Evolutionary conservation across 1,140 invertebrate genomes (phyloP).

Genomic region (Dinoponera quadriceps): DNA sequence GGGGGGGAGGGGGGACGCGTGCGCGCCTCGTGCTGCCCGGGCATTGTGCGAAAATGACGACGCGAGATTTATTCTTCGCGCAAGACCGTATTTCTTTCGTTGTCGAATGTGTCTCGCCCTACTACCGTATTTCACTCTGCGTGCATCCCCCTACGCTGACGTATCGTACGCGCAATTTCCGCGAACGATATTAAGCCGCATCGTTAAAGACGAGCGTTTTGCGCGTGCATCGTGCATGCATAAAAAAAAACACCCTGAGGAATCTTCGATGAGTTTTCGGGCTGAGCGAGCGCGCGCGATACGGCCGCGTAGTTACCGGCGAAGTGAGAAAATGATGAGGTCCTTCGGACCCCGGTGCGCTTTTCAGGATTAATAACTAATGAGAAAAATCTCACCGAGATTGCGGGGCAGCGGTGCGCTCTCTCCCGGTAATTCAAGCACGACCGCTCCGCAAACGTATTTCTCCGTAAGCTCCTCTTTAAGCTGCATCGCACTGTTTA

Average conservation of each 20-base stretch:
- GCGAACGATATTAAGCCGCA: neutral
- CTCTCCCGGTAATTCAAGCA: conserved; percentile 32
- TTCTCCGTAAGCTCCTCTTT: conserved; percentile 55
- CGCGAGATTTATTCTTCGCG: conserved; percentile 14
- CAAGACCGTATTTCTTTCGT: neutral
- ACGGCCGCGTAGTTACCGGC: neutral
- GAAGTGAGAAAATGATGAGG: conserved; percentile 18
- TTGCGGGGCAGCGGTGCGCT: conserved; percentile 23
- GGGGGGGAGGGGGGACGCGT: too few relatives aligned
- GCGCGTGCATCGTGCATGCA: too few relatives aligned
- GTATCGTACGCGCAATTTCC: neutral
- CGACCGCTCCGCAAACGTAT: conserved; percentile 29
- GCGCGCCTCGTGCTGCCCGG: neutral
- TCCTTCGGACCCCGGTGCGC: neutral
- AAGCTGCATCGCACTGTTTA: conserved; percentile 56
- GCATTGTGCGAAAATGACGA: conserved; percentile 26
- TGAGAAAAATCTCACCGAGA: conserved; percentile 41
- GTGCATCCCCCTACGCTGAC: neutral
- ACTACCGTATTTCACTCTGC: neutral
- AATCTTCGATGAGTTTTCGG: neutral
- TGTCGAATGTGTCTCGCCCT: neutral
- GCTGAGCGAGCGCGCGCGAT: neutral
- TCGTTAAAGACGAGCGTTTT: too few relatives aligned
- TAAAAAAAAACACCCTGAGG: too few relatives aligned
- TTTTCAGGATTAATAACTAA: conserved; percentile 44